Base-by-base conservation (phyloP, 2,797 vertebrate species). In the Karalla daura region DNA sequence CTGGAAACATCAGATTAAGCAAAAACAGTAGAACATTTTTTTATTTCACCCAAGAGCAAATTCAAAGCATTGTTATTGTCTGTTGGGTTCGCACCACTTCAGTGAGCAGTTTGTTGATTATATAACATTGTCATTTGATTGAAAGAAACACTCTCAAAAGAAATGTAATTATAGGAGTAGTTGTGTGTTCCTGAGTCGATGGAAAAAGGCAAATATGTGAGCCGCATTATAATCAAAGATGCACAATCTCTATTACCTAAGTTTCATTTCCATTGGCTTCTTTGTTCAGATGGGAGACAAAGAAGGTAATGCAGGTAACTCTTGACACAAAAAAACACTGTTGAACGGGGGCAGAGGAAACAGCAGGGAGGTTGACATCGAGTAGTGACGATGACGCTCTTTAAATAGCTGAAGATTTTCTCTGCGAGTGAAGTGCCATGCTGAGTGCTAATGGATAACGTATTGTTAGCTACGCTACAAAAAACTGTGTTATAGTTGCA, bases 371-470 rank as follows among this genome's bases (percentile, higher is more conserved):
- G 54, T 39, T 55, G 35, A 41, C n/a, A n/a, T 7, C 28, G 10
- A 37, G 3, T 28, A 33, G 25, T 60, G 47, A 61, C 18, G 27
- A 25, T 60, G 46, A 59, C 47, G 63, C 36, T 63, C 46, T 74
- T 51, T 24, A 63, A n/a, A 56, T 65, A 70, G 46, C 37, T 70
- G 28, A 44, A 23, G 39, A 44, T 40, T 65, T 55, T 76, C 39
- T 63, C 40, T 33, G 28, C 4, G 5, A 20, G 54, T 47, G 13
- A 7, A 24, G 27, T 37, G 39, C 72, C 65, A 50, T 51, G 41
- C 72, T 78, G 58, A 13, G 47, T 58, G 49, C 50, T 77, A 60
- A 80, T 83, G 25, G 73, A 59, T 76, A 51, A 63, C 61, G 6
- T 55, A 51, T 51, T 78, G 49, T 70, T 45, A 40, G 40, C 20